These are phyloP conservation scores for Protomyctophum bolini DNA, from an alignment of 2,113 vertebrate species.

Conservation along the genomic window DNA sequence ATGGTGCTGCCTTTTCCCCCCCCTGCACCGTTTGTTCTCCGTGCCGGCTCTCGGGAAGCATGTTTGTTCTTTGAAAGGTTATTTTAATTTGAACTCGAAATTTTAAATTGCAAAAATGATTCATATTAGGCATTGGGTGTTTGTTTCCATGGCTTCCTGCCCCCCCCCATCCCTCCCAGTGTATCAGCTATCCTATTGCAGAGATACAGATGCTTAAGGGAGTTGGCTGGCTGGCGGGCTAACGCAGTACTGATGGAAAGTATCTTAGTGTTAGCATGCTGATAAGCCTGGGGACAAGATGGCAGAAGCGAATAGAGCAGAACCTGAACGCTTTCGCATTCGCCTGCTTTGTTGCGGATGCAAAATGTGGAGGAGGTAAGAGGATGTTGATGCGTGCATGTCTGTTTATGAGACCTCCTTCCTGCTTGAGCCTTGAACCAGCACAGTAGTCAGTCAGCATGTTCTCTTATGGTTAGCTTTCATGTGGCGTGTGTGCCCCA, in stretches of 20 bases:
- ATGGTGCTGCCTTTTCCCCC: slow-evolving; percentile 71
- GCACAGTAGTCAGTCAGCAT: slow-evolving; percentile 1
- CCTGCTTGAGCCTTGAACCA: slow-evolving; percentile 1
- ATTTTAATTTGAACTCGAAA: slow-evolving; percentile 80
- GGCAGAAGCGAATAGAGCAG: slow-evolving; percentile 63
- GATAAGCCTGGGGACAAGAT: slow-evolving; percentile 58
- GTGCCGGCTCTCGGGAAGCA: slow-evolving; percentile 68
- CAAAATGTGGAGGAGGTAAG: slow-evolving; percentile 74
- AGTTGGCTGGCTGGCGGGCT: slow-evolving; percentile 55
- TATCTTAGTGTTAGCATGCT: slow-evolving; percentile 50
- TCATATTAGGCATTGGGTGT: slow-evolving; percentile 65
- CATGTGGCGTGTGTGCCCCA: background rate
- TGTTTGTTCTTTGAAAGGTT: slow-evolving; percentile 78
- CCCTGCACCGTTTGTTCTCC: slow-evolving; percentile 50
- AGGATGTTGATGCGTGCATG: slow-evolving; percentile 41
- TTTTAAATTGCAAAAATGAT: slow-evolving; percentile 75
- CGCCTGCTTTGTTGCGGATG: slow-evolving; percentile 73
- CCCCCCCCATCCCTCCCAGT: slow-evolving; percentile 1
- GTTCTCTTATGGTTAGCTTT: background rate
- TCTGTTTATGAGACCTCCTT: slow-evolving; percentile 18
- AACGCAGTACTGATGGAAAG: slow-evolving; percentile 50
- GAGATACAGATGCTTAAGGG: slow-evolving; percentile 46
- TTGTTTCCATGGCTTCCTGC: slow-evolving; percentile 40
- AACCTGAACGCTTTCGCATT: slow-evolving; percentile 55
- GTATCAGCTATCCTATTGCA: slow-evolving; percentile 43